Evolutionary conservation across 2,113 vertebrate genomes (phyloP).

Genomic region (Neomonachus schauinslandi): DNA sequence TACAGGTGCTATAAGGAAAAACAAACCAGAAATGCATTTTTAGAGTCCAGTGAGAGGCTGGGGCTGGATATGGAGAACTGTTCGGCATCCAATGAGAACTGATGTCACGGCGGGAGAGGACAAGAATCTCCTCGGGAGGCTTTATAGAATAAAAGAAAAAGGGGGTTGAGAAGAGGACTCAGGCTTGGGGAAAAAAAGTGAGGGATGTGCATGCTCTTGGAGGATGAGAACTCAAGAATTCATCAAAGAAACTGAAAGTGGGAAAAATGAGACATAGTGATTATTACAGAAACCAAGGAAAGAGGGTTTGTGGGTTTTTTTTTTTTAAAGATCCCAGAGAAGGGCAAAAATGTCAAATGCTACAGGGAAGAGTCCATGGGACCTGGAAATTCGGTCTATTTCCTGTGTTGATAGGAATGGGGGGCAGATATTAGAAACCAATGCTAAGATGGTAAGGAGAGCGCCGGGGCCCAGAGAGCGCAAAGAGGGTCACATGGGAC

Average conservation of each 20-base stretch:
- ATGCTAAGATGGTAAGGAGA: background rate
- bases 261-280: background rate
- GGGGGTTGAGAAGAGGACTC: background rate
- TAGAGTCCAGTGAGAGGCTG: background rate
- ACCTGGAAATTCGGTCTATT: background rate
- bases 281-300: constrained; percentile 20
- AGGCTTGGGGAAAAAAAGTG: background rate
- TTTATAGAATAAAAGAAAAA: background rate
- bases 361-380: background rate
- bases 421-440: background rate
- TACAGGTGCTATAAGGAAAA: background rate
- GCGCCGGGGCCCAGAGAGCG: background rate
- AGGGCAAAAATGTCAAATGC: background rate
- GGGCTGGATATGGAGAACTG: background rate
- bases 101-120: background rate
- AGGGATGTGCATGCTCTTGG: rapidly evolving
- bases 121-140: background rate
- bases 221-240: background rate
- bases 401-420: background rate
- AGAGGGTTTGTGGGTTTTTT: background rate
- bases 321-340: background rate
- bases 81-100: background rate
- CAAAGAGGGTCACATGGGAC: background rate
- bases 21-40: background rate
- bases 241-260: background rate